Conservation (phyloP, 2,888 invertebrate genomes). For the Drosophila prolongata region DNA sequence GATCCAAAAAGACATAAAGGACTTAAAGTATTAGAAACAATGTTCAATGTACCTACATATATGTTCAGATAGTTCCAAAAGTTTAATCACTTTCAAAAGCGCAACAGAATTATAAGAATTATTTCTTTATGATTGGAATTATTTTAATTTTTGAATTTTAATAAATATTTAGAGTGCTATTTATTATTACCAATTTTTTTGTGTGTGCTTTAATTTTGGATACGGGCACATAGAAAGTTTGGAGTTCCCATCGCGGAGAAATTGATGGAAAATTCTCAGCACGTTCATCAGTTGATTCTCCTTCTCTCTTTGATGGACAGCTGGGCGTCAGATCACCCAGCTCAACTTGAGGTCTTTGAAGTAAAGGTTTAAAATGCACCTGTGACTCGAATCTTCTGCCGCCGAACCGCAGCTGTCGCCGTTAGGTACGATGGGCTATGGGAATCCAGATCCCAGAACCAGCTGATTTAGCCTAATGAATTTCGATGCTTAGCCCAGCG, state of each 20-base stretch:
- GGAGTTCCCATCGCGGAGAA: constrained; percentile 55
- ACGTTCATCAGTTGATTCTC: constrained; percentile 48
- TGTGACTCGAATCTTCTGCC: constrained; percentile 27
- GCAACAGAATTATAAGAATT: too few relatives aligned
- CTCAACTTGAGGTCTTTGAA: constrained; percentile 9
- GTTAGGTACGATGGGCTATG: constrained; percentile 38
- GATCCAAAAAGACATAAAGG: too few relatives aligned
- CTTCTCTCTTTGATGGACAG: constrained; percentile 27
- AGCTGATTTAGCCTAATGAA: neutral
- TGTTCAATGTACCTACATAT: too few relatives aligned
- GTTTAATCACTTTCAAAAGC: too few relatives aligned
- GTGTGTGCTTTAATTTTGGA: constrained; percentile 7
- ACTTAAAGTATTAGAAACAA: too few relatives aligned
- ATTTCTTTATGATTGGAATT: too few relatives aligned
- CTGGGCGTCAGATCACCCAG: constrained; percentile 43
- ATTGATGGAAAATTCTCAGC: constrained; percentile 63
- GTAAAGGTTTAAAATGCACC: constrained; percentile 22
- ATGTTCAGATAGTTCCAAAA: too few relatives aligned
- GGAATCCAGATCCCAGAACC: neutral
- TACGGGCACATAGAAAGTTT: constrained; percentile 60
- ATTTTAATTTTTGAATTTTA: too few relatives aligned
- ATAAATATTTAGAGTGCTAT: neutral
- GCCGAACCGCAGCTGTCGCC: constrained; percentile 43
- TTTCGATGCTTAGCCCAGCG: neutral
- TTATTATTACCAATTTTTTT: neutral